Percentiles rank a stretch among this genome's conserved stretches.
Conservation (phyloP, 1,140 invertebrate species). For the Drosophila kikkawai region DNA sequence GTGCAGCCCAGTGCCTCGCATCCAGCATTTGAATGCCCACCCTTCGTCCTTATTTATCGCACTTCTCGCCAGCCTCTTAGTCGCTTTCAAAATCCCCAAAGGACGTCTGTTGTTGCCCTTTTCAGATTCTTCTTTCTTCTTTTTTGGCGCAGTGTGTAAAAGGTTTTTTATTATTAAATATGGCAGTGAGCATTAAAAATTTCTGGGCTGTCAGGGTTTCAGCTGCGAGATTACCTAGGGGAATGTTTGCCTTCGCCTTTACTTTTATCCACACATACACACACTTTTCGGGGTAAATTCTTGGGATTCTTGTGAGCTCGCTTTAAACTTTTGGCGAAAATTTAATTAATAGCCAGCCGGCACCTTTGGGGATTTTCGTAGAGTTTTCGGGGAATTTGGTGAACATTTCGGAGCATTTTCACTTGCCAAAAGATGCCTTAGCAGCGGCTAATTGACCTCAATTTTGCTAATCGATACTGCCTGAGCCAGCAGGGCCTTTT, state of each 20-base stretch:
- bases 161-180: constrained; percentile 63
- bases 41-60: constrained; percentile 62
- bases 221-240: constrained; percentile 34
- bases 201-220: constrained; percentile 43
- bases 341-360: constrained; percentile 30
- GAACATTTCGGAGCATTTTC: constrained; percentile 32
- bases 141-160: constrained; percentile 53
- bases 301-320: not conserved
- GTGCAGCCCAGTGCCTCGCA: constrained; percentile 34
- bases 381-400: constrained; percentile 14
- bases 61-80: constrained; percentile 44
- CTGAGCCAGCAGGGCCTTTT: constrained; percentile 24
- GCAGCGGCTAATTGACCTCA: constrained; percentile 65
- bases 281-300: not conserved
- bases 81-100: constrained; percentile 32
- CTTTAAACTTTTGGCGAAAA: constrained; percentile 10
- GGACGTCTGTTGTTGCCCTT: constrained; percentile 50
- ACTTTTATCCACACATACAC: constrained; percentile 11
- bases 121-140: constrained; percentile 44
- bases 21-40: constrained; percentile 40
- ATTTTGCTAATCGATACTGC: constrained; percentile 71
- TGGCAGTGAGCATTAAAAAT: constrained; percentile 51
- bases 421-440: constrained; percentile 48
- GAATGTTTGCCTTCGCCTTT: constrained; percentile 5
- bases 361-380: constrained; percentile 12